Evolutionary conservation across 2,797 vertebrate genomes (phyloP).

Genomic region (Amblyopsis hoosieri): DNA sequence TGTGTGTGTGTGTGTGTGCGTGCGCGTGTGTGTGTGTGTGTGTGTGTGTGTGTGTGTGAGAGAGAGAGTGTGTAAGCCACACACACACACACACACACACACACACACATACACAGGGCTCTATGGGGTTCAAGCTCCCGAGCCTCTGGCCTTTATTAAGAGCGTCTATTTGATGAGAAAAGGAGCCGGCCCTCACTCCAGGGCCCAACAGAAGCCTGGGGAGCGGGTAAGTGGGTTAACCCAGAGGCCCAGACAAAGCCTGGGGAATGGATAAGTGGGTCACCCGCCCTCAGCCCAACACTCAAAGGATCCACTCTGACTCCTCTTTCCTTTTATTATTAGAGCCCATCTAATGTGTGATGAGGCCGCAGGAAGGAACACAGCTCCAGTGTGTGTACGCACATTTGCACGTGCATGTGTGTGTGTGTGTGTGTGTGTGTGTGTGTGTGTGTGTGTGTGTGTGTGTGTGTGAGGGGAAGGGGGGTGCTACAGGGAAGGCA

Average conservation of each 20-base stretch:
- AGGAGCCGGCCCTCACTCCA: constrained; percentile 76
- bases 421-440: constrained; percentile 40
- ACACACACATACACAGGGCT: constrained; percentile 36
- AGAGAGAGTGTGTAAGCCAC: neutral
- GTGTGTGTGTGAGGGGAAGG: constrained; percentile 2
- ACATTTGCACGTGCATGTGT: constrained; percentile 32
- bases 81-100: constrained; percentile 16
- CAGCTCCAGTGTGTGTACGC: constrained; percentile 45
- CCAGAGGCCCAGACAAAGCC: constrained; percentile 79
- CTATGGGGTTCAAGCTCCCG: constrained; percentile 51
- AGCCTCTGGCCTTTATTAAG: constrained; percentile 74
- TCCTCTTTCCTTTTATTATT: constrained; percentile 76
- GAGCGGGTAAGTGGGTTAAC: constrained; percentile 81
- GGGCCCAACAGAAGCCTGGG: constrained; percentile 73
- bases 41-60: neutral
- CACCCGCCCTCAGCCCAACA: constrained; percentile 73
- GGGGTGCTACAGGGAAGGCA: neutral
- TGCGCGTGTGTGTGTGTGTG: neutral
- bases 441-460: constrained; percentile 25
- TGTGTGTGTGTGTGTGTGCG: neutral
- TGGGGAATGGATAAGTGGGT: constrained; percentile 79
- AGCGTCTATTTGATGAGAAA: constrained; percentile 78
- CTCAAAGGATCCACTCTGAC: constrained; percentile 77
- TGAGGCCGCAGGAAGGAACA: constrained; percentile 72
- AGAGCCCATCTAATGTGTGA: constrained; percentile 74